A percentile compares a stretch with the other conserved stretches of the same genome.
Evolutionary conservation across 2,113 vertebrate genomes (phyloP).

Genomic region (Onychorhynchus coronatus): DNA sequence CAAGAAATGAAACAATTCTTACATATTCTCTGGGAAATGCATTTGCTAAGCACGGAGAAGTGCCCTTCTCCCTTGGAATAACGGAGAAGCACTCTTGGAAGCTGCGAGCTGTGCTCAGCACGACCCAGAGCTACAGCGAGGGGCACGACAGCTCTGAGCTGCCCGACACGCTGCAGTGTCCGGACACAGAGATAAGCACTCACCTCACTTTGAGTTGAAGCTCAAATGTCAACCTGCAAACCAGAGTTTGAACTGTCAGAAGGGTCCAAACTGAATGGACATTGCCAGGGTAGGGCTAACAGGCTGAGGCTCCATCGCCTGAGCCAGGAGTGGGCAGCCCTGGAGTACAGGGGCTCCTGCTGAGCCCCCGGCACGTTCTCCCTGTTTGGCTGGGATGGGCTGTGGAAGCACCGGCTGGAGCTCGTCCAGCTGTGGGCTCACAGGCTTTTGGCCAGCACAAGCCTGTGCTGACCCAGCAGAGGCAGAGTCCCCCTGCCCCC

Average conservation of each 20-base stretch:
- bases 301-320: not conserved
- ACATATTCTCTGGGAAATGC: not conserved
- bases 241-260: not conserved
- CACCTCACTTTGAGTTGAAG: not conserved
- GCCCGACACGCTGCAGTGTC: rapidly evolving
- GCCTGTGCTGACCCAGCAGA: not conserved
- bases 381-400: rapidly evolving
- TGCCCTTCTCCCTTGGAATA: not conserved
- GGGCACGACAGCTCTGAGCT: rapidly evolving
- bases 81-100: not conserved
- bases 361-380: not conserved
- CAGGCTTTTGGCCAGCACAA: not conserved
- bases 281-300: not conserved
- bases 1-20: not conserved
- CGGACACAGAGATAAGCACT: not conserved
- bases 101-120: not conserved
- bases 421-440: not conserved
- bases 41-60: not conserved
- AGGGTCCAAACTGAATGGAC: not conserved
- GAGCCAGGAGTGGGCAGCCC: rapidly evolving
- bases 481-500: not conserved
- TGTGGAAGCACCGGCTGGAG: rapidly evolving
- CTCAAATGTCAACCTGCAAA: not conserved
- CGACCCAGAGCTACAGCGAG: rapidly evolving
- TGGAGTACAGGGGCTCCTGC: rapidly evolving